These are phyloP conservation scores for Glossophaga mutica DNA, from an alignment of 2,797 vertebrate species.

Conservation along the genomic window DNA sequence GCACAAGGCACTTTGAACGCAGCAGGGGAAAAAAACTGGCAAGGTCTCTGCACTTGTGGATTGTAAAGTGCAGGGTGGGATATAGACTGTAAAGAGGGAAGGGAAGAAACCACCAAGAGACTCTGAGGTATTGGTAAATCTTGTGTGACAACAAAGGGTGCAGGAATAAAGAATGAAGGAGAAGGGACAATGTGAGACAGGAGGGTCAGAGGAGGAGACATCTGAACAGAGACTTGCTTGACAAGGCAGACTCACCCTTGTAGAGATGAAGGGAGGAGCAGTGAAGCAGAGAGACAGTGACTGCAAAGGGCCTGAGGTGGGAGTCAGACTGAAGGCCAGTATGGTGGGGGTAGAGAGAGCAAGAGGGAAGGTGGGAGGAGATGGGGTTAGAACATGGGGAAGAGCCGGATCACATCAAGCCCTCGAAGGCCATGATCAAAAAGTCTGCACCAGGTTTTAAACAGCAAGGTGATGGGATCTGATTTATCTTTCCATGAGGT, in stretches of 20 bases:
- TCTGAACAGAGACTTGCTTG: background rate
- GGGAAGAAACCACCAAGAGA: background rate
- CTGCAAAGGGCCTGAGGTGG: background rate
- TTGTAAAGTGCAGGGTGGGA: rapidly evolving
- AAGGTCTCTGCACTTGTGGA: background rate
- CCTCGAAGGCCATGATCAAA: background rate
- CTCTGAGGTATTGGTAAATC: background rate
- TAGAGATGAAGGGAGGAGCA: background rate
- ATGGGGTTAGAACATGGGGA: background rate
- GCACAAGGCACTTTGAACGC: background rate
- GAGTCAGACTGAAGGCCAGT: background rate
- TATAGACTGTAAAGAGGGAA: background rate
- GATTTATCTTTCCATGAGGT: background rate
- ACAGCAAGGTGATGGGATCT: background rate
- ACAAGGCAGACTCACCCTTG: background rate
- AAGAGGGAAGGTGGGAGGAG: background rate
- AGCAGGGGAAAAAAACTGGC: background rate
- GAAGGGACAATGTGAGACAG: background rate
- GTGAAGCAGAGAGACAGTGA: background rate
- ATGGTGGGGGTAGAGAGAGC: background rate
- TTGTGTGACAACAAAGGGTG: background rate
- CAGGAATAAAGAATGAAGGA: background rate
- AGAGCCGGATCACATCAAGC: background rate
- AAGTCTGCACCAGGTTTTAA: background rate
- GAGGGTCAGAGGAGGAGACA: background rate